Evolutionary conservation across 64 coral and sea anemone genomes (phyloP).

Genomic region (Porites australiensis): DNA sequence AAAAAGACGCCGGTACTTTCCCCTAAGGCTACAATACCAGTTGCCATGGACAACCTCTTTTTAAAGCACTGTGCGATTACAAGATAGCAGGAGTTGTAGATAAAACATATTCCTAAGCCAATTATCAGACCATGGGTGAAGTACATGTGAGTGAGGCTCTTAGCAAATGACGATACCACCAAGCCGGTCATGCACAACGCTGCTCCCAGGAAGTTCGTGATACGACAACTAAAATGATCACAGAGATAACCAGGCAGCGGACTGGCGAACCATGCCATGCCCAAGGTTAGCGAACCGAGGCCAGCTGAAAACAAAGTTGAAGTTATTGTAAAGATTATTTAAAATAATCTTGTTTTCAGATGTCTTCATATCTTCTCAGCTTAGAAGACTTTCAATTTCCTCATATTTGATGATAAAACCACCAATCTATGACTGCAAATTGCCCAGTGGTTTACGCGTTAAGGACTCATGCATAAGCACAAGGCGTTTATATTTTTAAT

Average conservation of each 20-base stretch:
- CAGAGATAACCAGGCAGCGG: slow-evolving; percentile 47
- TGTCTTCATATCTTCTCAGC: too few species aligned
- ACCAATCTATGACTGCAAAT: too few species aligned
- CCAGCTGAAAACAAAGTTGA: slow-evolving; percentile 41
- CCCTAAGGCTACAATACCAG: slow-evolving; percentile 44
- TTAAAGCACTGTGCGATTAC: slow-evolving; percentile 47
- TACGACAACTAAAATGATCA: slow-evolving; percentile 59
- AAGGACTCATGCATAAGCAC: too few species aligned
- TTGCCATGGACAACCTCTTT: slow-evolving; percentile 53
- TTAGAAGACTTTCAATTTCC: too few species aligned
- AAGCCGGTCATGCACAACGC: slow-evolving; percentile 47
- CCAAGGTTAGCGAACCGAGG: slow-evolving; percentile 55
- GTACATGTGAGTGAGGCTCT: slow-evolving; percentile 34
- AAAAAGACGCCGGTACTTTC: slow-evolving; percentile 24
- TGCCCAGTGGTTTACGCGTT: too few species aligned
- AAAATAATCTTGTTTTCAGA: too few species aligned
- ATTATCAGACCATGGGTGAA: slow-evolving; percentile 49
- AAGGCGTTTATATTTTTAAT: too few species aligned
- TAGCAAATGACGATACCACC: slow-evolving; percentile 38
- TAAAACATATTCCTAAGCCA: slow-evolving; percentile 50
- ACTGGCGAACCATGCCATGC: slow-evolving; percentile 33
- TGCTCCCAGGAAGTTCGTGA: slow-evolving; percentile 25
- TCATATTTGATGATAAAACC: too few species aligned
- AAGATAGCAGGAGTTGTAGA: slow-evolving; percentile 56
- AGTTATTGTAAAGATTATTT: too few species aligned